These are phyloP conservation scores for Halichoerus grypus DNA, from an alignment of 2,113 vertebrate genomes.

Conservation along the genomic window DNA sequence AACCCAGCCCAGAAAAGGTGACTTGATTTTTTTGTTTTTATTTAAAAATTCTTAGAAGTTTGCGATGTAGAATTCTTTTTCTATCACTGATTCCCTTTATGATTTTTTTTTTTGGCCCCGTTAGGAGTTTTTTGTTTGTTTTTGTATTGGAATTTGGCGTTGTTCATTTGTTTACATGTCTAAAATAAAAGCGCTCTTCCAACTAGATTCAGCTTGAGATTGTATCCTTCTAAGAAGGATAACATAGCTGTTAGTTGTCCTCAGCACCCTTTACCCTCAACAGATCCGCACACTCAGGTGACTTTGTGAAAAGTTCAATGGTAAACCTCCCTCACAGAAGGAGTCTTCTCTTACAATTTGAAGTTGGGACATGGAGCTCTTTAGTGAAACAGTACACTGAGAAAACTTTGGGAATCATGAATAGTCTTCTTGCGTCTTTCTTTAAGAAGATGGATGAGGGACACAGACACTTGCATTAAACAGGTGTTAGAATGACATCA, in stretches of 20 bases:
- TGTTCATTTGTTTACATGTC: neutral
- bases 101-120: neutral
- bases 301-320: neutral
- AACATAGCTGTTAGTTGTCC: neutral
- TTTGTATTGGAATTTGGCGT: neutral
- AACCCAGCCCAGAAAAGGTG: constrained; percentile 94
- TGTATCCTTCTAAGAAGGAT: neutral
- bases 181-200: neutral
- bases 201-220: neutral
- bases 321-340: neutral
- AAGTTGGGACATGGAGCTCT: neutral
- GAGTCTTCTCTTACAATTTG: neutral
- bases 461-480: neutral
- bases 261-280: neutral
- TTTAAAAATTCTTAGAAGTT: constrained; percentile 28
- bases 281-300: neutral
- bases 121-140: neutral
- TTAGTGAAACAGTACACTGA: neutral
- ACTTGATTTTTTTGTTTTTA: constrained; percentile 79
- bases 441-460: constrained; percentile 1
- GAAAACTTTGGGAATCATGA: neutral
- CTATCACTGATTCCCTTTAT: neutral
- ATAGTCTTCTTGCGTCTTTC: neutral
- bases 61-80: constrained; percentile 14
- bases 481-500: neutral